A percentile compares a stretch with the other conserved stretches of the same genome.
Evolutionary conservation across 2,888 invertebrate species (phyloP).

Genomic region (Ptycholaimellus sp.): DNA sequence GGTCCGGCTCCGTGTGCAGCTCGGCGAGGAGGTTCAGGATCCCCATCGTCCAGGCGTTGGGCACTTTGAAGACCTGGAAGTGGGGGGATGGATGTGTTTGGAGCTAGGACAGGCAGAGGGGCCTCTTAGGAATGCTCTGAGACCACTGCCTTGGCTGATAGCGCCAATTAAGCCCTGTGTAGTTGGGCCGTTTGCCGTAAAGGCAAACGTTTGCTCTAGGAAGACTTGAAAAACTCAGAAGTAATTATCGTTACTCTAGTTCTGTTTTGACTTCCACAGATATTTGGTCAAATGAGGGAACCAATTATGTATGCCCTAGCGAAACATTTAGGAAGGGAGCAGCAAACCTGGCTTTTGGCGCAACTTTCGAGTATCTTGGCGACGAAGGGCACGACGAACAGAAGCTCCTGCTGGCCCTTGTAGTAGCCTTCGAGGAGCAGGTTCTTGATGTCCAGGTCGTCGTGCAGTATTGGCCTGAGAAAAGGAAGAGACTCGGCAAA

Average conservation of each 20-base stretch:
- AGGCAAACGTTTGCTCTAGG: too few relatives aligned
- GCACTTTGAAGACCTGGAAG: conserved; percentile 56
- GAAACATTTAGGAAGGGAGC: not conserved
- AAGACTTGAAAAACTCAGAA: too few relatives aligned
- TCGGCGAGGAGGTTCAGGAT: conserved; percentile 84
- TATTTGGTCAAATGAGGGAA: too few relatives aligned
- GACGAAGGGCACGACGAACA: conserved; percentile 96
- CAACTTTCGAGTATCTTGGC: conserved; percentile 88
- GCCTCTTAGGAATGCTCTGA: too few relatives aligned
- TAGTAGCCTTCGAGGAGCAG: conserved; percentile 79
- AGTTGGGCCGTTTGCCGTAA: too few relatives aligned
- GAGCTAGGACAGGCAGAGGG: too few relatives aligned
- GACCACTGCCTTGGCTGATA: too few relatives aligned
- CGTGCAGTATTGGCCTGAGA: conserved; percentile 7
- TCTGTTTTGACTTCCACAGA: too few relatives aligned
- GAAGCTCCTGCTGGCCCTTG: conserved; percentile 75
- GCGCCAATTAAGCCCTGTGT: too few relatives aligned
- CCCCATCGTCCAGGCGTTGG: conserved; percentile 91
- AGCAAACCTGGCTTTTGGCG: conserved; percentile 48
- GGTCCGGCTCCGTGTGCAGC: conserved; percentile 70
- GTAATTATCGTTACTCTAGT: too few relatives aligned
- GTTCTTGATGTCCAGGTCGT: conserved; percentile 72
- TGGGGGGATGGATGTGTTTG: too few relatives aligned
- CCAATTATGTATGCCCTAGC: too few relatives aligned
- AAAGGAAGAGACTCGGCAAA: not conserved